Percentiles rank a stretch among this genome's conserved stretches.
Conservation (phyloP, 2,113 vertebrate genomes). For the Xiphophorus hellerii region DNA sequence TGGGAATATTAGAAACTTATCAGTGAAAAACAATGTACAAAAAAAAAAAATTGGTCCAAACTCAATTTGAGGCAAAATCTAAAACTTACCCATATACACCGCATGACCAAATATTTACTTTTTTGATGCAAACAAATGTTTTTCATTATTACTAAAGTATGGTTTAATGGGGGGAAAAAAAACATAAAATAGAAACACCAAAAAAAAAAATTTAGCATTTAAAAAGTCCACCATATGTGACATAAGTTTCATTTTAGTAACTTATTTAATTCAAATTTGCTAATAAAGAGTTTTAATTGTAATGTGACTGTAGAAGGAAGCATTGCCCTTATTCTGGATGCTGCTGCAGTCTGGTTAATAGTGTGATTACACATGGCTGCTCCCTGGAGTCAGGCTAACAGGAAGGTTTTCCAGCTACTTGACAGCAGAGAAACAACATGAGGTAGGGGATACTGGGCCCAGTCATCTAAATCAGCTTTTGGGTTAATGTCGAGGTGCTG, state of each 20-base stretch:
- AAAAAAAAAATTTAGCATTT: neutral
- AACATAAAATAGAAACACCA: too few relatives aligned
- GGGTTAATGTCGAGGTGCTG: neutral
- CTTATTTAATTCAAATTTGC: neutral
- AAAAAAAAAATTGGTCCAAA: too few relatives aligned
- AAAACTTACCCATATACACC: too few relatives aligned
- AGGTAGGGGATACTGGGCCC: neutral
- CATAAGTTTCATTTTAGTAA: neutral
- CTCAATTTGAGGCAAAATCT: too few relatives aligned
- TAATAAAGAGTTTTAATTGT: neutral
- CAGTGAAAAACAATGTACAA: too few relatives aligned
- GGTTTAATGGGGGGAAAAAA: too few relatives aligned
- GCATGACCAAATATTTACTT: too few relatives aligned
- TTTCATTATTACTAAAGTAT: too few relatives aligned
- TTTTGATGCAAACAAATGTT: too few relatives aligned
- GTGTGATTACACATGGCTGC: neutral
- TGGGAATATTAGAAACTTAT: too few relatives aligned
- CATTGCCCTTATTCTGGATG: neutral
- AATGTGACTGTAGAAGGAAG: neutral
- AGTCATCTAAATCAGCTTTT: constrained; percentile 1
- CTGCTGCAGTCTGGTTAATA: neutral
- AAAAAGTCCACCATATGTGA: neutral
- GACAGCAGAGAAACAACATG: neutral
- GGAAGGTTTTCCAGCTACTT: neutral
- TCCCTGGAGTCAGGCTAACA: neutral